Conservation (phyloP, 2,113 vertebrate species). For the Mobula birostris region DNA sequence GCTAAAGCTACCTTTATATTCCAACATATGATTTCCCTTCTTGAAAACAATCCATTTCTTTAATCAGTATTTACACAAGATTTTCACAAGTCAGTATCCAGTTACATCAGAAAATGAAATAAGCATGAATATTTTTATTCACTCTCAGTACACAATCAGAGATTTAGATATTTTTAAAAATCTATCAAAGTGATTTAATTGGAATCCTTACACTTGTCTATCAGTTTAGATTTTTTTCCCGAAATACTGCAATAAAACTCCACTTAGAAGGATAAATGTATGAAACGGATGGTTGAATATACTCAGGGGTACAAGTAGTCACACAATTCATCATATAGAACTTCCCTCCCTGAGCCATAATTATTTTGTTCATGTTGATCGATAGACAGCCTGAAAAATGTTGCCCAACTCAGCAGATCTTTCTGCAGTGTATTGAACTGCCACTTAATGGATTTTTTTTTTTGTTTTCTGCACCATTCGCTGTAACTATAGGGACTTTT, state of each 20-base stretch:
- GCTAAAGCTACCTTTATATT: not conserved
- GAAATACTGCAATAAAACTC: not conserved
- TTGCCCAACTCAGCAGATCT: conserved; percentile 2
- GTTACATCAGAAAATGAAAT: not conserved
- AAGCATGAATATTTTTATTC: not conserved
- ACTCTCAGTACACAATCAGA: not conserved
- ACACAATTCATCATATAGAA: not conserved
- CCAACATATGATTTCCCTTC: not conserved
- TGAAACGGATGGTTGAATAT: not conserved
- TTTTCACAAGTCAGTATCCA: not conserved
- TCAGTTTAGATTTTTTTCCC: not conserved
- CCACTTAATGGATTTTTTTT: too few species aligned
- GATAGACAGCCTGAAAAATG: not conserved
- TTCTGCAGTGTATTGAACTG: too few species aligned
- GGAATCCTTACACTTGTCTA: not conserved
- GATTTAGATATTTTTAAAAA: not conserved
- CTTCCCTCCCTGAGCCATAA: not conserved
- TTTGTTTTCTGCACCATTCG: too few species aligned
- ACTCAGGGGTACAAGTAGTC: not conserved
- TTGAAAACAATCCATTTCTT: too few species aligned
- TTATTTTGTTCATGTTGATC: not conserved
- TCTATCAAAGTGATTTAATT: not conserved
- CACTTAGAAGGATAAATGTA: not conserved
- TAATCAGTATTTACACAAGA: not conserved
- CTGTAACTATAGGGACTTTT: too few species aligned